These are phyloP conservation scores for Therioaphis trifolii DNA, from an alignment of 2,888 invertebrate genomes.

Conservation along the genomic window DNA sequence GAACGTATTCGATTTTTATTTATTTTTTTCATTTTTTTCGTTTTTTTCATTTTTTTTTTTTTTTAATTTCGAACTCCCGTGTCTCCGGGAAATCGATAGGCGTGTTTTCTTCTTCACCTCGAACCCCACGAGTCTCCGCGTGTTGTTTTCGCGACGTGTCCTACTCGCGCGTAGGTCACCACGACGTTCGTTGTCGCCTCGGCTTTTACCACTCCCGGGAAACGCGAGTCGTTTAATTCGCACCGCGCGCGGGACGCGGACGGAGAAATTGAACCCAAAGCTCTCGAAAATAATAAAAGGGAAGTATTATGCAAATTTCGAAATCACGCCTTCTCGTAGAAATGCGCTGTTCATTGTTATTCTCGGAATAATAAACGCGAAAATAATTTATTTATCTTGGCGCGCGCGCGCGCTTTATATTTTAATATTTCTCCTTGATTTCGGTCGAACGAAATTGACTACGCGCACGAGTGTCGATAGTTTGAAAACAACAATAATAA, in stretches of 20 bases:
- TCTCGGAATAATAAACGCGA: constrained; percentile 33
- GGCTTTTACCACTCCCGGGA: background rate
- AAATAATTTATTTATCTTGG: constrained; percentile 41
- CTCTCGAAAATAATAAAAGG: constrained; percentile 43
- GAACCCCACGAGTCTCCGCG: no score
- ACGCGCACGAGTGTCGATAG: no score
- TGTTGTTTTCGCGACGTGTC: no score
- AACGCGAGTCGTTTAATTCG: constrained; percentile 26
- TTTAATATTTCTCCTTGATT: constrained; percentile 10
- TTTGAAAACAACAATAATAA: no score
- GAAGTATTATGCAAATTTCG: constrained; percentile 23
- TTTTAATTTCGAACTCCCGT: no score
- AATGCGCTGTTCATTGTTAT: constrained; percentile 22
- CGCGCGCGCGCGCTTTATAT: background rate
- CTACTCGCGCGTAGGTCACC: no score
- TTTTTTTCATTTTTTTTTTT: no score
- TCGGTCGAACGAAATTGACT: background rate
- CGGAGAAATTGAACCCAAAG: constrained; percentile 34
- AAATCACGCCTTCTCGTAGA: constrained; percentile 41
- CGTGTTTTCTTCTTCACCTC: no score
- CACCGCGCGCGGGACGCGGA: background rate
- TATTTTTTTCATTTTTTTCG: no score
- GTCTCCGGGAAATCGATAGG: no score
- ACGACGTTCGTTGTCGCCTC: background rate
- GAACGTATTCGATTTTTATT: no score